phyloP scores from a whole-genome alignment of 2,113 vertebrate genomes.

The Oenanthe oenanthe region DNA sequence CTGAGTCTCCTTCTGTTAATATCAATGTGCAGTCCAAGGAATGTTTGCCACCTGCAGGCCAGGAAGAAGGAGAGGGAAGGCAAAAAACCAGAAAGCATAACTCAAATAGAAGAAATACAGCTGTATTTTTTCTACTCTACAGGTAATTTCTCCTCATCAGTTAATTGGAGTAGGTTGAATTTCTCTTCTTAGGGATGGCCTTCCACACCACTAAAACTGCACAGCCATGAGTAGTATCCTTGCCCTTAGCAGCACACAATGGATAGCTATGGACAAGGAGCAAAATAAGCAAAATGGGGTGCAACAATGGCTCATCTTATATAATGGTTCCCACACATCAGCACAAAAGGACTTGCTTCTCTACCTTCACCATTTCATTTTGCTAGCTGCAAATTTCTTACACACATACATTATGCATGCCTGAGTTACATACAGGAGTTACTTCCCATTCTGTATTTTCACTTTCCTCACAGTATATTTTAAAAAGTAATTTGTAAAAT shows the following conservation, averaged over 20 bases:
- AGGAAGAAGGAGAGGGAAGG: not conserved
- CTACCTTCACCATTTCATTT: not conserved
- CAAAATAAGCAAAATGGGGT: not conserved
- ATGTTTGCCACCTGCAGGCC: constrained; percentile 90
- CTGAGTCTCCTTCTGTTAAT: constrained; percentile 97
- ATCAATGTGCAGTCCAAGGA: constrained; percentile 96
- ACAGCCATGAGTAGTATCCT: not conserved
- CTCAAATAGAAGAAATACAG: not conserved
- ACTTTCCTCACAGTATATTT: not conserved
- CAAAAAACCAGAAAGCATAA: not conserved
- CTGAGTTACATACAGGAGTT: not conserved
- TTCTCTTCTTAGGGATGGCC: not conserved
- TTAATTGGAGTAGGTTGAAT: not conserved
- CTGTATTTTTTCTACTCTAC: not conserved
- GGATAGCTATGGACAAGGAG: not conserved
- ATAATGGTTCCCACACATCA: not conserved
- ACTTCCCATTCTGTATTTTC: not conserved
- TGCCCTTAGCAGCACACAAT: not conserved
- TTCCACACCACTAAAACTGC: not conserved
- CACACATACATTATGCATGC: not conserved
- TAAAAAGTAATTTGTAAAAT: not conserved
- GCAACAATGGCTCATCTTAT: not conserved
- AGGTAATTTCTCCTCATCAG: not conserved
- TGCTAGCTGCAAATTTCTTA: not conserved
- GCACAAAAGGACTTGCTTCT: not conserved